Evolutionary conservation across 1,140 invertebrate species (phyloP).

Genomic region (Procambarus virginalis): DNA sequence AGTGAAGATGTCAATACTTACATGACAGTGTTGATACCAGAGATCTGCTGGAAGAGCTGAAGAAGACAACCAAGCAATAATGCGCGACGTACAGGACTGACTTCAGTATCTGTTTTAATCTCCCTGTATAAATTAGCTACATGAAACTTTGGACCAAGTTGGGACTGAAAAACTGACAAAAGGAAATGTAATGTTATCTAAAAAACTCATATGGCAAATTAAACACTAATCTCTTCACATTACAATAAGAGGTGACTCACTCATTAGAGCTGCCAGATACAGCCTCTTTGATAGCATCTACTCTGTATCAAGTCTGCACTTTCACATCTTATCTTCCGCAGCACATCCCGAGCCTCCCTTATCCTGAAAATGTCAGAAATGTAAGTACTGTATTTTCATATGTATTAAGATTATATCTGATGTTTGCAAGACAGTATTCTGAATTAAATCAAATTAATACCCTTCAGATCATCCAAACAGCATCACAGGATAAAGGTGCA

Average conservation of each 20-base stretch:
- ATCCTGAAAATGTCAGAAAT: not conserved
- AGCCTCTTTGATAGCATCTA: constrained; percentile 29
- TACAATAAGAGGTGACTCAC: not conserved
- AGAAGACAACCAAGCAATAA: constrained; percentile 79
- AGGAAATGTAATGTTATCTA: not conserved
- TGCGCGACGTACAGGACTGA: constrained; percentile 73
- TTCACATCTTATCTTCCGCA: constrained; percentile 28
- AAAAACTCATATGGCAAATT: not conserved
- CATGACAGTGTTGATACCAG: constrained; percentile 82
- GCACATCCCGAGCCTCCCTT: constrained; percentile 24
- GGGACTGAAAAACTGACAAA: too few relatives aligned
- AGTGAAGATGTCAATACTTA: constrained; percentile 71
- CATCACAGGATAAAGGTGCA: too few relatives aligned
- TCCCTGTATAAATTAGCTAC: not conserved
- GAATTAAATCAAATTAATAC: too few relatives aligned
- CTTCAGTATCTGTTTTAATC: constrained; percentile 14
- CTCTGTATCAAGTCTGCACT: constrained; percentile 32
- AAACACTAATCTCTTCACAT: not conserved
- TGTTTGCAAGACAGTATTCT: too few relatives aligned
- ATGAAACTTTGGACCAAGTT: too few relatives aligned
- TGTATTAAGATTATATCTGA: not conserved
- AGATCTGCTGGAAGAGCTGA: constrained; percentile 72
- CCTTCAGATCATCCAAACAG: too few relatives aligned
- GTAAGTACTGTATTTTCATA: not conserved
- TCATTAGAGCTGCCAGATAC: not conserved